Percentiles rank a stretch among this genome's conserved stretches.
phyloP scores from a whole-genome alignment of 53 echinoderm and acorn worm species.

The Crossaster papposus region DNA sequence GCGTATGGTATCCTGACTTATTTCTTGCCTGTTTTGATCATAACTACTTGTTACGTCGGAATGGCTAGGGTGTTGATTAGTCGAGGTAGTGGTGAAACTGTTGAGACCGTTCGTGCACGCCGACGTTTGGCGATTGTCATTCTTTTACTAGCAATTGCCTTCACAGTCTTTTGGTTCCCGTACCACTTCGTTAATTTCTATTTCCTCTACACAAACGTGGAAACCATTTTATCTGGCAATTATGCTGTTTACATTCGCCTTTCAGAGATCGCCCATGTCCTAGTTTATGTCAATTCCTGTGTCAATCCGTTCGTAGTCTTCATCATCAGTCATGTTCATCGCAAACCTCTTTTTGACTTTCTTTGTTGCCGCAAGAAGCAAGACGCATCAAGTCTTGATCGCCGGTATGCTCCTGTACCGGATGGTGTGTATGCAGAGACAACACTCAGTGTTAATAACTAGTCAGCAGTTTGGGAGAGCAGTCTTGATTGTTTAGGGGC shows the following conservation, averaged over 20 bases:
- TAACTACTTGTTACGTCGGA: conserved; percentile 19
- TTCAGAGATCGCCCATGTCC: conserved; percentile 20
- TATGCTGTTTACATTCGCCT: not conserved
- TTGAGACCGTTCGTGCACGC: conserved; percentile 3
- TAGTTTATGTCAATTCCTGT: conserved; percentile 36
- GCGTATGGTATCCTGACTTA: conserved; percentile 21
- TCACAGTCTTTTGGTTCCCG: conserved; percentile 43
- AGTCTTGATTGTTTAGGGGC: no score
- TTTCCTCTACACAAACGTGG: not conserved
- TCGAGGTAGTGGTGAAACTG: not conserved
- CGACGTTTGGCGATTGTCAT: conserved; percentile 40
- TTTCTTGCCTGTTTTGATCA: conserved; percentile 37
- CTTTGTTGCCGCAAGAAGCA: not conserved
- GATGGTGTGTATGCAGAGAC: conserved; percentile 38
- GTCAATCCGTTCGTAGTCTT: conserved; percentile 49
- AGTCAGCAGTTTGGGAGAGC: not conserved
- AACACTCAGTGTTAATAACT: not conserved
- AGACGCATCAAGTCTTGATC: not conserved
- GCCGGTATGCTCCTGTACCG: conserved; percentile 39
- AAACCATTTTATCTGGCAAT: not conserved
- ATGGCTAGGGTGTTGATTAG: conserved; percentile 26
- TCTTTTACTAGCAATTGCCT: conserved; percentile 24
- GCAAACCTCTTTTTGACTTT: conserved; percentile 15
- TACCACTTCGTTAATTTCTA: conserved; percentile 43
- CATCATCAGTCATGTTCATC: conserved; percentile 35